Evolutionary conservation across 2,888 invertebrate species (phyloP).

Genomic region (Phyllotreta cruciferae): DNA sequence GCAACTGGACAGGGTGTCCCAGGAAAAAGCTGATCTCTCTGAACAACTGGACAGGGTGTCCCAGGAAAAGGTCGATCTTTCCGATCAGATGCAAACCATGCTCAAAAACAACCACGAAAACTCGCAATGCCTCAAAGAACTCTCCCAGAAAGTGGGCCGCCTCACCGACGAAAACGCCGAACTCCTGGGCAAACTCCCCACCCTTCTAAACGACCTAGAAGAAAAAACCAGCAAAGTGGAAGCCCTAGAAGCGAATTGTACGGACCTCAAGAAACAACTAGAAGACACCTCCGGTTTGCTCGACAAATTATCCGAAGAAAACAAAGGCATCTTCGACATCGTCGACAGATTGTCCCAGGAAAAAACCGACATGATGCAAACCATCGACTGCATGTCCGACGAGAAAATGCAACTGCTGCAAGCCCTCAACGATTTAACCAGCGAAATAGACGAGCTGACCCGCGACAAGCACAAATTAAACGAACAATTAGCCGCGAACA

Average conservation of each 20-base stretch:
- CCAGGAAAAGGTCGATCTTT: constrained; percentile 31
- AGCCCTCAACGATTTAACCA: constrained; percentile 22
- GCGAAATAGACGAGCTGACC: constrained; percentile 28
- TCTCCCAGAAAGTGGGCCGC: constrained; percentile 22
- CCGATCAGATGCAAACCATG: constrained; percentile 19
- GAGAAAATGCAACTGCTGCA: constrained; percentile 28
- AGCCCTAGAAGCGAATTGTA: constrained; percentile 25
- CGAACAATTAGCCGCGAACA: constrained; percentile 37
- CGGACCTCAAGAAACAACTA: constrained; percentile 22
- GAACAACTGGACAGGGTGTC: constrained; percentile 37
- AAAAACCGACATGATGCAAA: constrained; percentile 33
- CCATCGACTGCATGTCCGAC: constrained; percentile 27
- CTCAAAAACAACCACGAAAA: constrained; percentile 31
- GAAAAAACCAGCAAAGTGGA: constrained; percentile 31
- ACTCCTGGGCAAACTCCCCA: constrained; percentile 19
- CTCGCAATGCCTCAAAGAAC: constrained; percentile 30
- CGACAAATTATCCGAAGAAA: constrained; percentile 20
- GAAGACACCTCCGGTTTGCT: constrained; percentile 32
- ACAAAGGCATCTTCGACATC: too few relatives aligned
- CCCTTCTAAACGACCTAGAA: constrained; percentile 27
- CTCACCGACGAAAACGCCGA: constrained; percentile 30
- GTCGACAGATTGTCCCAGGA: constrained; percentile 19
- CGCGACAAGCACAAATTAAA: constrained; percentile 38
- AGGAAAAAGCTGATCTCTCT: constrained; percentile 36
- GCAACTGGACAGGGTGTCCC: constrained; percentile 32